phyloP scores from a whole-genome alignment of 64 coral and sea anemone genomes.

The Montipora capricornis region DNA sequence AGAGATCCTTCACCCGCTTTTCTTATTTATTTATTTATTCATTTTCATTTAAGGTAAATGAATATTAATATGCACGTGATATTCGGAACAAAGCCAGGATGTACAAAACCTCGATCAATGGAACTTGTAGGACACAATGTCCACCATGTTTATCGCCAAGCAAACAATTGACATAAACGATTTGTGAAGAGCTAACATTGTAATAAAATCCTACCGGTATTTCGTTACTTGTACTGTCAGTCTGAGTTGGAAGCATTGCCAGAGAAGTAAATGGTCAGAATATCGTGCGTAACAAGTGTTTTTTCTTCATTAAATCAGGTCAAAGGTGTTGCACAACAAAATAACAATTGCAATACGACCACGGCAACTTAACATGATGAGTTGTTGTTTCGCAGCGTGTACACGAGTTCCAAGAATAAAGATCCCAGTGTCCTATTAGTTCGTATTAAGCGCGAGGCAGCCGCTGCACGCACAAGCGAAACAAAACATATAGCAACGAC shows the following conservation, averaged over 20 bases:
- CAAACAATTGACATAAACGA: not conserved
- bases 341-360: conserved; percentile 1
- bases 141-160: not conserved
- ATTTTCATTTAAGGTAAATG: no score
- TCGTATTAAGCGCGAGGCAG: no score
- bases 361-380: conserved; percentile 1
- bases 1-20: no score
- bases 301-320: conserved; percentile 19
- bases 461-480: no score
- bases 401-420: not conserved
- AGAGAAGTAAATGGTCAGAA: not conserved
- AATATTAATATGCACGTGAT: not conserved
- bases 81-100: not conserved
- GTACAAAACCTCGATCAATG: not conserved
- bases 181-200: not conserved
- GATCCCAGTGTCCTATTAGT: no score
- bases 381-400: conserved; percentile 24
- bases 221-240: not conserved
- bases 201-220: not conserved
- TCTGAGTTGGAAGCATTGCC: not conserved
- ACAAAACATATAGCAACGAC: no score
- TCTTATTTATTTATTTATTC: no score
- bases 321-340: conserved; percentile 1
- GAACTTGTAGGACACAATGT: not conserved
- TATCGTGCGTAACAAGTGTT: not conserved